These are phyloP conservation scores for Argyra leucocephala DNA, from an alignment of 2,888 invertebrate species.

Conservation along the genomic window DNA sequence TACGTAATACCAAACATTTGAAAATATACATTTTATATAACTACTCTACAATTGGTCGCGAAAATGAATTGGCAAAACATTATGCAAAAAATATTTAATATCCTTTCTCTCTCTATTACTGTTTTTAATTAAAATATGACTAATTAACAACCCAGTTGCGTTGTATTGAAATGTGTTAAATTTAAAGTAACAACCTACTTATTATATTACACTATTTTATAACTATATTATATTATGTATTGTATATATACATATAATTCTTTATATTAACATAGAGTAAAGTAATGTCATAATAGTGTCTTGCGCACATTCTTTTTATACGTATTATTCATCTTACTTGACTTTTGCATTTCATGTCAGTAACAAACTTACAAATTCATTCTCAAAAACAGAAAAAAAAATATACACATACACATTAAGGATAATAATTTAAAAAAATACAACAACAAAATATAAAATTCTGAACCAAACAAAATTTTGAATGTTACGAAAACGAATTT, in stretches of 20 bases:
- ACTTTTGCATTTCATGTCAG: slow-evolving; percentile 3
- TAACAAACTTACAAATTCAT: background rate
- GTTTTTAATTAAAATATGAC: background rate
- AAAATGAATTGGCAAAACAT: too few relatives aligned
- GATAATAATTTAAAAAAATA: background rate
- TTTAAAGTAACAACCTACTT: slow-evolving; percentile 1
- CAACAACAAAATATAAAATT: background rate
- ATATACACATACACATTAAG: background rate
- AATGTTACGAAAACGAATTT: background rate
- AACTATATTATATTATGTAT: background rate
- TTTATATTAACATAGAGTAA: background rate
- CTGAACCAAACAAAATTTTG: background rate
- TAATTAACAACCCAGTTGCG: background rate
- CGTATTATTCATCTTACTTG: background rate
- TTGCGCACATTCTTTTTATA: background rate
- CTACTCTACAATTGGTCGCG: too few relatives aligned
- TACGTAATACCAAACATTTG: too few relatives aligned
- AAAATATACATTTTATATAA: too few relatives aligned
- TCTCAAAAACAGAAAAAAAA: background rate
- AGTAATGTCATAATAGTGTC: slow-evolving; percentile 6
- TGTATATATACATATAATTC: background rate
- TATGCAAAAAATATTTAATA: too few relatives aligned
- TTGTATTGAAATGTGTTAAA: background rate
- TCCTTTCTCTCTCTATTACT: background rate
- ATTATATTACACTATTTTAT: too few relatives aligned